Base-by-base conservation (phyloP, 2,888 invertebrate species). In the Platerodrilus igneus region DNA sequence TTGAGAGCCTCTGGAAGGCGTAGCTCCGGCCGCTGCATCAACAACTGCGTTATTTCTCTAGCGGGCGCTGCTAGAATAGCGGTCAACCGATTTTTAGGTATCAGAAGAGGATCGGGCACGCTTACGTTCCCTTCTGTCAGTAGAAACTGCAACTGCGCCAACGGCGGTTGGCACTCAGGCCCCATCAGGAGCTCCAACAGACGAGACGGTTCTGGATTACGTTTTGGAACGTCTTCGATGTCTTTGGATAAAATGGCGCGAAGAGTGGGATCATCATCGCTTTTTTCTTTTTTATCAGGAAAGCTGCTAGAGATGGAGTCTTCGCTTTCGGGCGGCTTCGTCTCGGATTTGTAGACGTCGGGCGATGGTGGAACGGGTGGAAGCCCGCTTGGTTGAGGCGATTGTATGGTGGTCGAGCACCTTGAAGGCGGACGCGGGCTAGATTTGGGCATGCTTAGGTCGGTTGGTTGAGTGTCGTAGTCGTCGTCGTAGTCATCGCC, bases 41-140 rank as follows among this genome's bases (percentile, higher is more conserved):
- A 63, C 26, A 89, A 68, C 32, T 81, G 76, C 0, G 87, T 87
- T 45, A 89, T 87, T 71, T 88, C 88, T 33, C 73, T 75, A 1
- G 77, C 83, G 1, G 89, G 89, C 3, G 80, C 77, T 1, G 78
- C 76, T 14, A 88, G 70, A 20, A 89, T 78, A 11, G 77, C 75
- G 33, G 81, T 79, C 29, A 89, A 67, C 55, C 78, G 77, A 56
- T 85, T 81, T 66, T 85, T 83, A 32, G 89, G 89, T 45, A 89
- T 81, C 43, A 89, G 66, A 55, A 89, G 72, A 6, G 88, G 88
- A 71, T 89, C 87, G 23, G 88, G 88, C 59, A 89, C 78, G 61
- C 81, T 77, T 57, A 83, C 76, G 48, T 78, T 78, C 4, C 78
- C 72, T 55, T 79, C 81, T 29, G 73, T 72, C 44, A 83, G 73